Evolutionary conservation across 2,113 vertebrate species (phyloP).

Genomic region (Notechis scutatus): DNA sequence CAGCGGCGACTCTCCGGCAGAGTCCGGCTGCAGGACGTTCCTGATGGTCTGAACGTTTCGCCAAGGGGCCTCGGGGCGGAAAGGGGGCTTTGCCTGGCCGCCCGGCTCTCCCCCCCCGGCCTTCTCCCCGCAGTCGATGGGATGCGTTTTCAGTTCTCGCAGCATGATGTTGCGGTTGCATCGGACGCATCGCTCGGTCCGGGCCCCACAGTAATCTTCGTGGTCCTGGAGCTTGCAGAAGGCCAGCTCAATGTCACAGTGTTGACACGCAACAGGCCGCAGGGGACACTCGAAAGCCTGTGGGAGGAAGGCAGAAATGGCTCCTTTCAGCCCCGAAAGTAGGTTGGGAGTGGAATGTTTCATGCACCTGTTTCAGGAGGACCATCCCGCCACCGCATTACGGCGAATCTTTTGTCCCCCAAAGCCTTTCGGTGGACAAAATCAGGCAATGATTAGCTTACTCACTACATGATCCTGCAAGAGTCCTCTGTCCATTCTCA

Average conservation of each 20-base stretch:
- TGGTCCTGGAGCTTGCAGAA: constrained; percentile 84
- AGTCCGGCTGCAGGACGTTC: constrained; percentile 64
- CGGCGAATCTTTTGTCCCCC: not conserved
- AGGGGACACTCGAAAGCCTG: constrained; percentile 71
- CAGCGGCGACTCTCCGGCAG: not conserved
- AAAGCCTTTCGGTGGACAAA: too few relatives aligned
- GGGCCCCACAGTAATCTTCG: constrained; percentile 88
- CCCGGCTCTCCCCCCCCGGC: constrained; percentile 62
- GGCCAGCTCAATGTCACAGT: constrained; percentile 86
- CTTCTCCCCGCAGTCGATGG: constrained; percentile 73
- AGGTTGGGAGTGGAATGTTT: not conserved
- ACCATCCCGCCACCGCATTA: not conserved
- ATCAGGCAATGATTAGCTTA: rapidly evolving
- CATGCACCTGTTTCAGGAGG: not conserved
- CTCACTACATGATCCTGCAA: constrained; percentile 85
- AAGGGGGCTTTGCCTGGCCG: constrained; percentile 18
- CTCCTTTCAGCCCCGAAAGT: not conserved
- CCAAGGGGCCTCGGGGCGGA: constrained; percentile 51
- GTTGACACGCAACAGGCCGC: constrained; percentile 82
- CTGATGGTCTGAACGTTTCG: constrained; percentile 61
- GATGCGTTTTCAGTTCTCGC: constrained; percentile 80
- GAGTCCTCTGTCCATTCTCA: constrained; percentile 85
- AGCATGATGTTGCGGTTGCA: constrained; percentile 85
- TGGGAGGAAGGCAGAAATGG: not conserved
- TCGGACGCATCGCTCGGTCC: constrained; percentile 82